Evolutionary conservation across 2,113 vertebrate genomes (phyloP), one percentile per base, ranked within the genome.

Genomic region (Willisornis vidua): DNA sequence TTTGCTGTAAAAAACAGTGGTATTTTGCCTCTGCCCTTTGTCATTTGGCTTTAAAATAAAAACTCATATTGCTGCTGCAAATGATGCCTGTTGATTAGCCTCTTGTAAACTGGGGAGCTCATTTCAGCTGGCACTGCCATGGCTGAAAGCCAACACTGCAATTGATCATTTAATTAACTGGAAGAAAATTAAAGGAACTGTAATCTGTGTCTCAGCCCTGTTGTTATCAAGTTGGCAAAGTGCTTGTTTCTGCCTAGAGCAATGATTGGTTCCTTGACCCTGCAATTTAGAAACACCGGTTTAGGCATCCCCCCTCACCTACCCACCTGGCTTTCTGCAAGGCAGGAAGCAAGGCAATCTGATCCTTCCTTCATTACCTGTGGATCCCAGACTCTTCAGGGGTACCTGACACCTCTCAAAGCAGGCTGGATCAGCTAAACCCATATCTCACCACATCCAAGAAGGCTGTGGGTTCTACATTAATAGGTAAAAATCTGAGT

Each of bases 171-270:
- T 93, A 96, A 94, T 95, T 96, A 97, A 76, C 86, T 94, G 92
- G 93, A 96, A 96, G 93, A 87, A 95, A 96, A 96, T 95, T 90
- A 96, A 96, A 97, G 92, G 88, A 96, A 86, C 76, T 86, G 79
- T 87, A 90, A 93, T 90, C 88, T 93, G 73, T 67, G 88, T 95
- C 93, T 96, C 76, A 93, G 90, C 61, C 81, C 80, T 81, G 52
- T n/a, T 93, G 89, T 93, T 92, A 95, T 88, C 93, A 90, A 81
- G 76, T 54, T 95, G 83, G 73, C 83, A 85, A 82, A 95, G 83
- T 35, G 72, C 78, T 91, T 66, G 31, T 83, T 91, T 88, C 85
- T 91, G 90, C 90, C 90, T 89, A 19, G 33, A 91, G 95, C 87
- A 85, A 83, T 0, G 0, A 73, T 43, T 0, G 0, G 45, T 75